Conservation (phyloP, 1,140 invertebrate species). For the Drosophila mauritiana region DNA sequence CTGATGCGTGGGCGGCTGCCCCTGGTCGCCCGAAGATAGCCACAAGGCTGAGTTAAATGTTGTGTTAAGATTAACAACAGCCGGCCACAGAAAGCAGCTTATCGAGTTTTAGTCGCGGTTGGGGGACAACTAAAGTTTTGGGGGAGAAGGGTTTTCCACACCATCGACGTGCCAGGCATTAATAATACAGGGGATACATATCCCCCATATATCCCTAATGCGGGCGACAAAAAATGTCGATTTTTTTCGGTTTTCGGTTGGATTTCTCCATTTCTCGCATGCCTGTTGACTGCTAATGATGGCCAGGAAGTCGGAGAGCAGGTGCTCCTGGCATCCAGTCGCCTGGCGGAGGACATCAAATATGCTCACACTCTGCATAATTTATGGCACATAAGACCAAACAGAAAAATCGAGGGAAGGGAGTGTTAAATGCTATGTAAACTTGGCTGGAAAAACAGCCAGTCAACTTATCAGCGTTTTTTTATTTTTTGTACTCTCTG, state of each 20-base stretch:
- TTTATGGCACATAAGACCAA: conserved; percentile 59
- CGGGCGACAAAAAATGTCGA: conserved; percentile 60
- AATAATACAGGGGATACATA: conserved; percentile 34
- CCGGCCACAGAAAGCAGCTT: conserved; percentile 73
- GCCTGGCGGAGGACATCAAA: conserved; percentile 44
- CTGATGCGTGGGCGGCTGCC: conserved; percentile 2
- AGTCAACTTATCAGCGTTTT: conserved; percentile 62
- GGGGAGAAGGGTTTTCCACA: conserved; percentile 58
- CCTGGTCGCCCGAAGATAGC: conserved; percentile 51
- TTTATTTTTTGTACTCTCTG: conserved; percentile 16
- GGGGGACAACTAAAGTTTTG: neutral
- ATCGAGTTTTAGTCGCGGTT: conserved; percentile 41
- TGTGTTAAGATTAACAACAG: conserved; percentile 81
- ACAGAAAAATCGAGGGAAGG: conserved; percentile 17
- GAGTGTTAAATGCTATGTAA: conserved; percentile 71
- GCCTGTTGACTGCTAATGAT: conserved; percentile 76
- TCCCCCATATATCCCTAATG: conserved; percentile 48
- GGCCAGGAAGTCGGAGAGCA: conserved; percentile 62
- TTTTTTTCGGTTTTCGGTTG: conserved; percentile 13
- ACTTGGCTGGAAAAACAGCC: conserved; percentile 48
- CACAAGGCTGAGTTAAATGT: conserved; percentile 71
- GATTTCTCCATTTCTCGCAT: conserved; percentile 23
- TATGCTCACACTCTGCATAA: conserved; percentile 76
- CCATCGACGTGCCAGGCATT: conserved; percentile 67
- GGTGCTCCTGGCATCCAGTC: conserved; percentile 54